These are phyloP conservation scores for Delphinus delphis DNA, from an alignment of 2,113 vertebrate genomes.

Conservation along the genomic window DNA sequence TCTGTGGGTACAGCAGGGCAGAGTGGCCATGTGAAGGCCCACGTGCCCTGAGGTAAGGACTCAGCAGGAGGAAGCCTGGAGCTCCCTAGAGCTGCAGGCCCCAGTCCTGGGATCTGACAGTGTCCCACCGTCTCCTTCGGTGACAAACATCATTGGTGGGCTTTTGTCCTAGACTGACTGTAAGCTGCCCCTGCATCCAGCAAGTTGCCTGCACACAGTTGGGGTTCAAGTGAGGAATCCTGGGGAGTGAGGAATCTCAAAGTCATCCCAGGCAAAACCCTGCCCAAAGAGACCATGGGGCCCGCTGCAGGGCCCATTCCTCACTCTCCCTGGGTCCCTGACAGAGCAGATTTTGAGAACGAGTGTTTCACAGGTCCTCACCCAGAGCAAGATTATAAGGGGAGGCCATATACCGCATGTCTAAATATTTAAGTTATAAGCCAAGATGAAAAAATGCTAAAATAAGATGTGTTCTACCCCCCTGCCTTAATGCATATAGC, in stretches of 20 bases:
- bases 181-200: too few relatives aligned
- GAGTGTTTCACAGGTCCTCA: not conserved
- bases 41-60: not conserved
- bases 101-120: not conserved
- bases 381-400: not conserved
- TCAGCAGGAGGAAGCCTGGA: not conserved
- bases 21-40: too few relatives aligned
- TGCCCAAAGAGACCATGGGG: fast-evolving
- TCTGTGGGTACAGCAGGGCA: too few relatives aligned
- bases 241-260: not conserved
- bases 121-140: fast-evolving
- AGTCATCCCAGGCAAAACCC: fast-evolving
- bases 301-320: not conserved
- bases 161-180: not conserved
- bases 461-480: not conserved
- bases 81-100: fast-evolving
- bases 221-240: not conserved
- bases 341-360: not conserved
- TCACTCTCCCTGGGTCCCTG: not conserved
- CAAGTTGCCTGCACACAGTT: not conserved
- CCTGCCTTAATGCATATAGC: not conserved
- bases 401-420: fast-evolving
- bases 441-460: too few relatives aligned
- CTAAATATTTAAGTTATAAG: not conserved
- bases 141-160: fast-evolving